Conservation (phyloP, 2,888 invertebrate genomes). For the Operophtera brumata region DNA sequence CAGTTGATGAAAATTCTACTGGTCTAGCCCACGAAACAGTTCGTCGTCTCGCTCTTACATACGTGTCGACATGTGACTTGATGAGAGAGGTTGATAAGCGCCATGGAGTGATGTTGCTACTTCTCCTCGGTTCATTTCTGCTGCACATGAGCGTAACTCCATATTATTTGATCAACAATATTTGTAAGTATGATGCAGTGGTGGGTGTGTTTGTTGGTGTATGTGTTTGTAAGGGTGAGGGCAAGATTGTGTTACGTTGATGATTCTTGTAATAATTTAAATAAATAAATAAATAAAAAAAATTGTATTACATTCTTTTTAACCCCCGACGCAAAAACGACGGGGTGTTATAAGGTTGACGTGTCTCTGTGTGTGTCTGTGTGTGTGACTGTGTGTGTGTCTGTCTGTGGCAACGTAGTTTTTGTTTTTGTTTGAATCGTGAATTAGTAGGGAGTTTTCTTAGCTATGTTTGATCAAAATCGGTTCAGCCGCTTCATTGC, state of each 20-base stretch:
- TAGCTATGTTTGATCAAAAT: too few species aligned
- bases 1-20: not conserved
- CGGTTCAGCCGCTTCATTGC: too few species aligned
- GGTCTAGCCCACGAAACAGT: constrained; percentile 34
- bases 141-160: constrained; percentile 77
- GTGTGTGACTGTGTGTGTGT: too few species aligned
- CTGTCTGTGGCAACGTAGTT: too few species aligned
- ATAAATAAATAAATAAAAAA: too few species aligned
- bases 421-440: too few species aligned
- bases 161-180: constrained; percentile 63
- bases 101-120: constrained; percentile 57
- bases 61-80: constrained; percentile 62
- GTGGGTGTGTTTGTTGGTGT: not conserved
- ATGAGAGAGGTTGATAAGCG: constrained; percentile 59
- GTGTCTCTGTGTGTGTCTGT: too few species aligned
- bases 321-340: too few species aligned
- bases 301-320: too few species aligned
- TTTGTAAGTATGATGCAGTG: constrained; percentile 38
- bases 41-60: constrained; percentile 55
- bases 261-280: not conserved
- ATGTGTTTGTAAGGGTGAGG: not conserved
- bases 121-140: constrained; percentile 60
- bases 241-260: not conserved
- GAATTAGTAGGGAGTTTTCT: too few species aligned
- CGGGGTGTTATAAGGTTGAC: too few species aligned